A percentile compares a stretch with the other conserved stretches of the same genome.
Conservation (phyloP, 2,797 vertebrate species). For the Taeniopygia guttata region DNA sequence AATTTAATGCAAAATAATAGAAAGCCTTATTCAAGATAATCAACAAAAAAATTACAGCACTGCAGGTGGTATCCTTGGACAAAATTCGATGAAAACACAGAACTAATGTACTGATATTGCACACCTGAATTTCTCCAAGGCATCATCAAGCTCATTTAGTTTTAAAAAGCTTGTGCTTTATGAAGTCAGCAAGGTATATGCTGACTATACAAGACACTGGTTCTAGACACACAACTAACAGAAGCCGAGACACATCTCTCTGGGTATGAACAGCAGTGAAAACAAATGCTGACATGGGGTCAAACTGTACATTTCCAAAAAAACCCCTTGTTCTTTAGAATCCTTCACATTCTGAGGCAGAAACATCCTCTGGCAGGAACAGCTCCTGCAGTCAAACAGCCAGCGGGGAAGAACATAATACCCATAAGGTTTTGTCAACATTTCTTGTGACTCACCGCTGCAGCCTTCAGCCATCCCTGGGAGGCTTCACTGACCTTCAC, state of each 20-base stretch:
- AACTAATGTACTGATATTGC: background rate
- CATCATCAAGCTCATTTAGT: background rate
- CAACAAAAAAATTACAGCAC: background rate
- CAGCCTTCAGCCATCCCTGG: constrained; percentile 76
- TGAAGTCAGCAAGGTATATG: background rate
- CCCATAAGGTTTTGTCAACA: background rate
- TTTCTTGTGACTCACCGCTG: constrained; percentile 71
- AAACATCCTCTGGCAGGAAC: background rate
- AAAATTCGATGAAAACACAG: background rate
- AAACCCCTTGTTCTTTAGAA: background rate
- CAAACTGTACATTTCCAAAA: background rate
- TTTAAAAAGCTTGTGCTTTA: background rate
- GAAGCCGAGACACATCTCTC: background rate
- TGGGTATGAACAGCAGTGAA: background rate
- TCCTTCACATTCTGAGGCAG: background rate
- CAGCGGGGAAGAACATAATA: background rate
- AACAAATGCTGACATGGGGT: background rate
- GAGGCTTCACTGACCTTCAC: constrained; percentile 66
- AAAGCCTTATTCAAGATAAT: background rate
- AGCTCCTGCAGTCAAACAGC: background rate
- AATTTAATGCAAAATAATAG: background rate
- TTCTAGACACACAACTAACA: background rate
- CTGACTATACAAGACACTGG: background rate
- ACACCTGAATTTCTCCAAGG: background rate
- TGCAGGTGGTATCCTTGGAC: background rate